Evolutionary conservation across 1,140 invertebrate species (phyloP), one percentile per base, ranked within the genome.

Genomic region (Drosophila baimaii): DNA sequence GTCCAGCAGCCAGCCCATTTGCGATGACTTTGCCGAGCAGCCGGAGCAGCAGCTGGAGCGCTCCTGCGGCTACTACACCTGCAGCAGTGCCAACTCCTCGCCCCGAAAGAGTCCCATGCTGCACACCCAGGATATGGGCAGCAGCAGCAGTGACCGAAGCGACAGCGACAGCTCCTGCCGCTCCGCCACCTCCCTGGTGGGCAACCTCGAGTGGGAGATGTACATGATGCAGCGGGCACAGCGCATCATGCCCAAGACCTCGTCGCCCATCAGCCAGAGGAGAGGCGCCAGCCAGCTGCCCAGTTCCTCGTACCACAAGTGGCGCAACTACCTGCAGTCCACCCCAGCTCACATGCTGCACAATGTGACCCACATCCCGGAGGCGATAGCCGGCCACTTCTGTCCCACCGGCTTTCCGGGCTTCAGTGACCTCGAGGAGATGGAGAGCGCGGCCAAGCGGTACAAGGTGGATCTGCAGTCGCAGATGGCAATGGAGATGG

Each of bases 191-290:
- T 54, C 31, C 31, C 0, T 29, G 25, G 81, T 69, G 21, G 66
- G 79, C 21, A 88, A 91, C 31, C 62, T 91, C 5, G 79, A 91
- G 57, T 91, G 90, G 90, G 90, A 91, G 52, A 91, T 91, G 81
- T 81, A 77, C 29, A 91, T 91, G 90, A 84, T 91, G 81, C 78
- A 82, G 52, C 83, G 77, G 17, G 74, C 84, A 0, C 70, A 76
- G 37, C 66, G 79, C 17, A 55, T 91, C 0, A 91, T 91, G 90
- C 84, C 90, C 15, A 91, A 91, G 55, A 91, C 90, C 17, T 91
- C 90, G 1, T 91, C 90, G 7, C 90, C 90, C 2, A 73, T 88
- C 8, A 58, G 62, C 7, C 70, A 74, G 13, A 44, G 88, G 0
- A 69, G 79, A 0, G 71, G 57, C 8, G 43, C 9, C 3, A 70